These are phyloP conservation scores for Busarellus nigricollis DNA, from an alignment of 2,797 vertebrate genomes.

Conservation along the genomic window DNA sequence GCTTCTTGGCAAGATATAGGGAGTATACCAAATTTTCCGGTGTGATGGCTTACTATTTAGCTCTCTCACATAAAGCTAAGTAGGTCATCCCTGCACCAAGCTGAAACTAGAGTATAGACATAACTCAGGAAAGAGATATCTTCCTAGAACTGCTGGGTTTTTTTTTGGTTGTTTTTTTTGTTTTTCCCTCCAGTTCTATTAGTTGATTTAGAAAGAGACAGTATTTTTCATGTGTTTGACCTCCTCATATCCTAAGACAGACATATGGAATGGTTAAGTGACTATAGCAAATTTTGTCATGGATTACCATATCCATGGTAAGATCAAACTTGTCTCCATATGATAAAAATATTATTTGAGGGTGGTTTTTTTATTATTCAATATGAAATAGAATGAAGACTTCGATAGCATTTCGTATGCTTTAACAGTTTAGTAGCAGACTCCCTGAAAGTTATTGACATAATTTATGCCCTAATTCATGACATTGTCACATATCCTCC, in stretches of 20 bases:
- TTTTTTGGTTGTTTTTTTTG: no score
- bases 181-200: neutral
- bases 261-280: neutral
- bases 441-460: neutral
- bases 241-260: neutral
- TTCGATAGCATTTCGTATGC: neutral
- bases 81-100: neutral
- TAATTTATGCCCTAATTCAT: neutral
- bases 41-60: neutral
- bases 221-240: rapidly evolving
- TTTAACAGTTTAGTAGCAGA: neutral
- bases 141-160: neutral
- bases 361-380: neutral
- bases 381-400: neutral
- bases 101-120: neutral
- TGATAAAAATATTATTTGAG: neutral
- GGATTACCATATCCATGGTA: neutral
- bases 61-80: neutral
- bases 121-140: neutral
- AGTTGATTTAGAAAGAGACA: neutral
- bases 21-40: rapidly evolving
- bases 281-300: neutral
- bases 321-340: neutral
- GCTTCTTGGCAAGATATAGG: neutral
- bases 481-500: neutral